Evolutionary conservation across 2,888 invertebrate genomes (phyloP).

Genomic region (Trachelus stipa): DNA sequence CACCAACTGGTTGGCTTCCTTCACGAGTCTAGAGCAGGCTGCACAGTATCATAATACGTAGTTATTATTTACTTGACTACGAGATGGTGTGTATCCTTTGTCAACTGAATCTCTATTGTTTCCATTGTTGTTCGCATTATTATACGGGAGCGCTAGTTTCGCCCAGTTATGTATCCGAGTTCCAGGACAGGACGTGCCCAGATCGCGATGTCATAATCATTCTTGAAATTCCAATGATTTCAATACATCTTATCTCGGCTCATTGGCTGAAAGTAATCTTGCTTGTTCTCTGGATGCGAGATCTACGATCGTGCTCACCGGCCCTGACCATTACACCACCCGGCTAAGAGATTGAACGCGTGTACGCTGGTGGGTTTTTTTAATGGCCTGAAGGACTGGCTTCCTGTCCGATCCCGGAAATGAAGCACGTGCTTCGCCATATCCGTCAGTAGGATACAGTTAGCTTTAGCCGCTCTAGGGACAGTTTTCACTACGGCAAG

Average conservation of each 20-base stretch:
- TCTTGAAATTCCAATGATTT: not conserved
- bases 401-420: conserved; percentile 43
- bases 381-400: conserved; percentile 47
- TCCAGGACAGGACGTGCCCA: not conserved
- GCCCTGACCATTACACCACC: not conserved
- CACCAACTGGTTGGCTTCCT: not conserved
- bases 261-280: not conserved
- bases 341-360: not conserved
- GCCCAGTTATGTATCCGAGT: not conserved
- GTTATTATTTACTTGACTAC: not conserved
- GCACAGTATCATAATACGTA: not conserved
- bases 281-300: not conserved
- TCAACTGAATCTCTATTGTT: not conserved
- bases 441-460: conserved; percentile 37
- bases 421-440: conserved; percentile 51
- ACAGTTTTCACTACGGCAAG: not conserved
- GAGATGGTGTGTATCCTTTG: not conserved
- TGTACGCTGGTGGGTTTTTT: conserved; percentile 34
- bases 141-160: not conserved
- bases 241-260: not conserved
- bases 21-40: not conserved
- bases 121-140: not conserved
- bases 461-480: not conserved
- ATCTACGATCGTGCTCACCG: not conserved
- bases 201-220: not conserved